Base-by-base conservation (phyloP, 2,797 vertebrate species). In the Salarias fasciatus region DNA sequence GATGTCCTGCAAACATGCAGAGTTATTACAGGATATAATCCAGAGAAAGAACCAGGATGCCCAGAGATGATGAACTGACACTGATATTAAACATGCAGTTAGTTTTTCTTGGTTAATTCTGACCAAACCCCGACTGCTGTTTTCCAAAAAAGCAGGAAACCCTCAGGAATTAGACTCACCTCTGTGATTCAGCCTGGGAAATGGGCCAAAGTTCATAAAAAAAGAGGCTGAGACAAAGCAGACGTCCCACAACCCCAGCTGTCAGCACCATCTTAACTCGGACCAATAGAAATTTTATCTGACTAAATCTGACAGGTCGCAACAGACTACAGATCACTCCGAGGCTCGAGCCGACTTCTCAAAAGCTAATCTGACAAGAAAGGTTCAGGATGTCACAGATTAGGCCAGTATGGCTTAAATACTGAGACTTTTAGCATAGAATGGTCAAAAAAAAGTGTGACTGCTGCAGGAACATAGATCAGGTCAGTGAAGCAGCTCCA, bases 161-260 rank as follows among this genome's bases (percentile, higher is more conserved):
- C 4, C 41, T 9, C 29, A 33, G 54, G 24, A 54, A 59, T 52
- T 18, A 50, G 37, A 47, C 63, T 65, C 37, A 37, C 64, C 51
- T 60, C 48, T 31, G 10, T 0, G 2, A 47, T 56, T 24, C 40
- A 24, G 31, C 53, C 73, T 76, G 62, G 66, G 57, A 88, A 86
- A 77, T 64, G 50, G 77, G 83, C 46, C 74, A 85, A 82, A 89
- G 83, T 84, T 89, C 79, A 82, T 13, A 60, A 62, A 68, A 29
- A 65, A 71, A 44, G 54, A 69, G 57, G 37, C 56, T 72, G 80
- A 72, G 45, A 51, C 30, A 30, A 42, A 70, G 62, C 69, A 79
- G 72, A 72, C 53, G 31, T 53, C 41, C 57, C 13, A 48, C 12
- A 54, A 61, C 42, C 55, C 50, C 29, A 46, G 53, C 69, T 51